These are phyloP conservation scores for Crotalus horridus DNA, from an alignment of 2,113 vertebrate species.

Conservation along the genomic window DNA sequence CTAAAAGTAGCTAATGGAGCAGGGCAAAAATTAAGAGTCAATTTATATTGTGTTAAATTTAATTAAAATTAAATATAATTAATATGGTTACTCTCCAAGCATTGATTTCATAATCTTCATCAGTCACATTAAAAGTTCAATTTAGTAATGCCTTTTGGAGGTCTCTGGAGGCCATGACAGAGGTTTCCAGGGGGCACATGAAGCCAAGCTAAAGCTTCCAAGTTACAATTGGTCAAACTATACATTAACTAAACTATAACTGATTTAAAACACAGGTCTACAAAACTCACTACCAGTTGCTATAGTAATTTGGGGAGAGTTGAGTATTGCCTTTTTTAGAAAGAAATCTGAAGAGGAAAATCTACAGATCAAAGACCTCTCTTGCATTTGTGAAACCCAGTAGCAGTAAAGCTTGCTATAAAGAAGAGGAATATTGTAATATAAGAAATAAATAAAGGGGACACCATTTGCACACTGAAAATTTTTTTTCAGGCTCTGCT, in stretches of 20 bases:
- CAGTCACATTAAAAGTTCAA: not conserved
- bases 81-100: not conserved
- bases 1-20: not conserved
- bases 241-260: not conserved
- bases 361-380: not conserved
- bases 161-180: not conserved
- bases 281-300: not conserved
- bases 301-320: not conserved
- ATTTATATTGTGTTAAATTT: not conserved
- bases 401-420: not conserved
- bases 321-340: not conserved
- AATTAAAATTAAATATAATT: not conserved
- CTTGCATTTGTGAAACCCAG: not conserved
- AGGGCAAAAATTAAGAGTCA: not conserved
- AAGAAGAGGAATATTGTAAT: not conserved
- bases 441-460: not conserved
- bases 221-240: not conserved
- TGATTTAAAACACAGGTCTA: not conserved
- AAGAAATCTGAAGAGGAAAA: not conserved
- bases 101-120: not conserved
- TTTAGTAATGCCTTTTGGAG: not conserved
- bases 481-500: not conserved
- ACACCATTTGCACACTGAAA: not conserved
- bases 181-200: not conserved
- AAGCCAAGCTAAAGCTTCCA: not conserved